Percentiles rank a stretch among this genome's conserved stretches.
Evolutionary conservation across 2,888 invertebrate species (phyloP).

Genomic region (Acleris sparsana): DNA sequence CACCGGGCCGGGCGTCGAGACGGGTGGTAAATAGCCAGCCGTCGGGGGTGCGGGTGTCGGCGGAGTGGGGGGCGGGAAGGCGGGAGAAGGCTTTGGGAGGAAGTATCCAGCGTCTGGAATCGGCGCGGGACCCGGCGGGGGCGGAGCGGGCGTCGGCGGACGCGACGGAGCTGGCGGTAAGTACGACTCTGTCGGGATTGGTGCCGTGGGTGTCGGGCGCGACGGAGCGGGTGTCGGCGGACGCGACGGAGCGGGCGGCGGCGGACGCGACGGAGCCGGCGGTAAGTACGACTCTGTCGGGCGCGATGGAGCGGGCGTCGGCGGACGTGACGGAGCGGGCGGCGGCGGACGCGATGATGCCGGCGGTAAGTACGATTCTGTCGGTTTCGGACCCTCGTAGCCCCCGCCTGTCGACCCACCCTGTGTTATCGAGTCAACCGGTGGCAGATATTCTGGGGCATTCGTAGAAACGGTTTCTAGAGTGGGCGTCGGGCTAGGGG

Average conservation of each 20-base stretch:
- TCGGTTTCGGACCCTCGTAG: conserved; percentile 25
- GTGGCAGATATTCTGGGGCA: conserved; percentile 70
- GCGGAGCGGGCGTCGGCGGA: conserved; percentile 44
- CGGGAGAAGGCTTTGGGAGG: conserved; percentile 41
- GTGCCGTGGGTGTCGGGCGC: conserved; percentile 40
- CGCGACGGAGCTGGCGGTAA: conserved; percentile 49
- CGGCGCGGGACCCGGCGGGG: conserved; percentile 40
- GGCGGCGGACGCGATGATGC: conserved; percentile 42
- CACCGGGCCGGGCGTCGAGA: conserved; percentile 40
- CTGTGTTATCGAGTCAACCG: conserved; percentile 38
- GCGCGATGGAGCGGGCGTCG: conserved; percentile 32
- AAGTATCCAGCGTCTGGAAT: conserved; percentile 44
- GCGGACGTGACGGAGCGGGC: conserved; percentile 7
- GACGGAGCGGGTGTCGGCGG: conserved; percentile 41
- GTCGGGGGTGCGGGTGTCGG: conserved; percentile 31
- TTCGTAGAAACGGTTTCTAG: conserved; percentile 57
- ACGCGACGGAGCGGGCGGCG: conserved; percentile 38
- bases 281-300: conserved; percentile 53
- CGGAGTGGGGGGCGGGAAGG: conserved; percentile 27
- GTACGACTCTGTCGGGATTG: conserved; percentile 48
- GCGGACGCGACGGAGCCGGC: conserved; percentile 43
- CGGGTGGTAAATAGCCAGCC: conserved; percentile 56
- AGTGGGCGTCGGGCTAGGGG: conserved; percentile 30
- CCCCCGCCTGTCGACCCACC: conserved; percentile 38
- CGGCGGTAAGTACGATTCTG: conserved; percentile 55